Evolutionary conservation across 2,888 invertebrate genomes (phyloP), one percentile per base, ranked within the genome.

Genomic region (Chorisops tibialis): DNA sequence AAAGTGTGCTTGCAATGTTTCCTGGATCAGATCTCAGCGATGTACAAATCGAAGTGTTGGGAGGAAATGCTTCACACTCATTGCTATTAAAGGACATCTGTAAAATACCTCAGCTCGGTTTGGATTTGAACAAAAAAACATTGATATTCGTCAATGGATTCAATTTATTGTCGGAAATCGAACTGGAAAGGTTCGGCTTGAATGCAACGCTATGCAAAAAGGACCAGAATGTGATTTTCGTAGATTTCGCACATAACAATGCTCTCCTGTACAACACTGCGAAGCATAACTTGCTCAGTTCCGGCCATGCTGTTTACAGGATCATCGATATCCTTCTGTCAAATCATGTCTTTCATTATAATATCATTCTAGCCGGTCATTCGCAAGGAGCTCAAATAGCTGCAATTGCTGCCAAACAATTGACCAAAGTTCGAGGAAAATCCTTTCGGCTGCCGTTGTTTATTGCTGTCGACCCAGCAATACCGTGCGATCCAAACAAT

Each of bases 381-480:
- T 59, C 59, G 11, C 59, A 59, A 47, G 59, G 59, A 21, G 48
- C 59, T 3, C 48, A 59, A 14, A 59, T 59, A 11, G 59, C 59
- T 21, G 30, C 59, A 1, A 14, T 18, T 11, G 59, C 59, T 11
- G 59, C 59, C 6, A 47, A 38, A 14, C n/a, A 37, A 4, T 59
- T 59, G 19, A 11, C 21, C 19, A 14, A 59, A 37, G 12, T 47
- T 16, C 48, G 19, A 9, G 38, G 30, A 1, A 21, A 37, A 45
- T 30, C 30, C 2, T 30, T 30, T 30, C 47, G 37, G 35, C 38
- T 59, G 11, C 59, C 47, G 4, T 47, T 59, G 2, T 2, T 59
- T 7, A 14, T 59, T 4, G 37, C 38, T 19, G 37, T 59, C 4
- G 59, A 47, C 38, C 59, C 59, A 3, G 59, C 38, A 21, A 21